Base-by-base conservation (phyloP, 2,113 vertebrate genomes). In the Rhinoderma darwinii region DNA sequence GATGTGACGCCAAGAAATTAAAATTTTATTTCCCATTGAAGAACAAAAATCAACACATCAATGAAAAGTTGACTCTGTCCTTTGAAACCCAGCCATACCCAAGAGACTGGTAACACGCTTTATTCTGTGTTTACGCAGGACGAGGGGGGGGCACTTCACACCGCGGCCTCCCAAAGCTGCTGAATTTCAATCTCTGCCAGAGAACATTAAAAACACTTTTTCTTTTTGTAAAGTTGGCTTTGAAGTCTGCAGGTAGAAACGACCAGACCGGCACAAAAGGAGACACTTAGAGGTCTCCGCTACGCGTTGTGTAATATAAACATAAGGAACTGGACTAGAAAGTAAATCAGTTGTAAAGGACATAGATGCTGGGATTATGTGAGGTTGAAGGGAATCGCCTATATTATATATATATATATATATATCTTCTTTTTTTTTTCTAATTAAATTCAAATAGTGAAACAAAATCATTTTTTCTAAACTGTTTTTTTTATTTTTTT, bases 101-200 rank as follows among this genome's bases (percentile, higher is more conserved):
- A 77, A 30, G 5, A 63, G 27, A 74, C 50, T 44, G 32, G 20
- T 11, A 41, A 43, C 8, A n/a, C 14, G 30, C 39, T 63, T 82
- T 68, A 25, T 72, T 72, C 43, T 54, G 82, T 83, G 59, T 72
- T 83, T 83, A 68, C 63, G 14, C 4, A 72, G 39, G 59, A 56
- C 32, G 12, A 59, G 54, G 51, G 30, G n/a, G 27, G 25, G 11
- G 20, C 39, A 8, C 41, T 77, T 63, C 11, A 66, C 30, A 44
- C 44, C 66, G 25, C 32, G 0, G 17, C 66, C 6, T 75, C 27
- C 27, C 51, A n/a, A 66, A 18, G 32, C n/a, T 32, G 74, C 12
- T 18, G 74, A 50, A 66, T 77, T 63, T 85, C 12, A 30, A 85
- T 77, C 27, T 35, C 30, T 35, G 61, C 1, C 6, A 22, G 43